Conservation (phyloP, 2,113 vertebrate species). For the Psephotus haematonotus region DNA sequence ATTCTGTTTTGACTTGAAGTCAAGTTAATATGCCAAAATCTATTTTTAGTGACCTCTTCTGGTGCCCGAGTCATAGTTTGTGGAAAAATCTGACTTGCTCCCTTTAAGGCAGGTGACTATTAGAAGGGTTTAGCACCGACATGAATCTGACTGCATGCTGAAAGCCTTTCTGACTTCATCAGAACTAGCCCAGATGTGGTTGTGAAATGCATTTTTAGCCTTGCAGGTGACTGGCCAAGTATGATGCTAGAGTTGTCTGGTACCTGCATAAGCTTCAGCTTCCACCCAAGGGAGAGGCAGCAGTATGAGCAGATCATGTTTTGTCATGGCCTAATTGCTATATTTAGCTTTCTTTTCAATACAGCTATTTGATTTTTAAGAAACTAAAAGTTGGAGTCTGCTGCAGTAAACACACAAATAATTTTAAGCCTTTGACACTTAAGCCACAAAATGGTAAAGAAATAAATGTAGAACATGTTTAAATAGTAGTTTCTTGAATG, state of each 20-base stretch:
- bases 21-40: neutral
- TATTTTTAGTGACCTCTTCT: neutral
- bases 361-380: neutral
- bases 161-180: neutral
- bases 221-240: neutral
- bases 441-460: neutral
- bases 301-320: neutral
- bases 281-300: neutral
- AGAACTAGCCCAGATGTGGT: neutral
- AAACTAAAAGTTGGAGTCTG: neutral
- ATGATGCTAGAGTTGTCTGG: neutral
- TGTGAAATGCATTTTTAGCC: neutral
- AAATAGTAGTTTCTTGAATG: neutral
- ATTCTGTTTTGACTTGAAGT: neutral
- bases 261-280: neutral
- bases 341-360: neutral
- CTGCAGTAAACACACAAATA: neutral
- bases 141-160: neutral
- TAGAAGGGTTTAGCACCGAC: neutral
- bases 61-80: neutral
- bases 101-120: neutral
- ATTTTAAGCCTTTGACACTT: neutral
- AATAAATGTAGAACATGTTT: neutral
- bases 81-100: neutral
- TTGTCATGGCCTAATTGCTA: neutral